Conservation (phyloP, 2,888 invertebrate species). For the Chydorus sphaericus region DNA sequence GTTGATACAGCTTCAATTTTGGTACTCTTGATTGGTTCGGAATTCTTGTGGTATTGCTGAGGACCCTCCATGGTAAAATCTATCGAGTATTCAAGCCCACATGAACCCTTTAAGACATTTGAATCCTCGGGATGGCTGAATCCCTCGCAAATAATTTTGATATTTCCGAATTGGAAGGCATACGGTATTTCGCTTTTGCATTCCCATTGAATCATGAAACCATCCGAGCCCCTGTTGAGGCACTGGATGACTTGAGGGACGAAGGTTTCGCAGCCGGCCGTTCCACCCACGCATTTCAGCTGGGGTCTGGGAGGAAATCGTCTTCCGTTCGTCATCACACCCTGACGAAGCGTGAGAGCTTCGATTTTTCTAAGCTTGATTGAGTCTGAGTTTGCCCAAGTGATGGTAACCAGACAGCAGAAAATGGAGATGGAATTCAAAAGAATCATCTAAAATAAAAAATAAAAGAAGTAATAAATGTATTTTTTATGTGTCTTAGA, state of each 20-base stretch:
- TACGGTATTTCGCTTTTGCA: conserved; percentile 33
- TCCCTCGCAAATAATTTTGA: conserved; percentile 40
- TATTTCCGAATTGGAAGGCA: conserved; percentile 31
- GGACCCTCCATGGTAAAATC: too few species aligned
- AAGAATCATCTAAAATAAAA: too few species aligned
- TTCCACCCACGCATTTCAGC: conserved; percentile 36
- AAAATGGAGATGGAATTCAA: not conserved
- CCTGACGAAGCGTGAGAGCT: conserved; percentile 24
- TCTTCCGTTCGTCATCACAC: conserved; percentile 26
- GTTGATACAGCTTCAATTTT: too few species aligned
- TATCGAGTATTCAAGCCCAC: conserved; percentile 40
- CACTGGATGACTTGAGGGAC: conserved; percentile 38
- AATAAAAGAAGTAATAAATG: too few species aligned
- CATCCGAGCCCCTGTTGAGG: conserved; percentile 39
- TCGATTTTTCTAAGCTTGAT: conserved; percentile 24
- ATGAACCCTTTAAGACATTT: conserved; percentile 39
- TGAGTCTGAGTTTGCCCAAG: too few species aligned
- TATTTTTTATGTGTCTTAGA: too few species aligned
- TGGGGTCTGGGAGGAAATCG: conserved; percentile 26
- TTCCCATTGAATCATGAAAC: conserved; percentile 34
- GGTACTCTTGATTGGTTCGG: too few species aligned
- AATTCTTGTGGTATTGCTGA: too few species aligned
- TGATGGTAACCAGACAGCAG: too few species aligned
- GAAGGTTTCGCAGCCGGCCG: conserved; percentile 30
- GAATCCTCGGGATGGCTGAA: conserved; percentile 40